Percentiles rank a stretch among this genome's conserved stretches.
These are phyloP conservation scores for Cheirogaleus medius DNA, from an alignment of 2,113 vertebrate genomes.

Conservation along the genomic window DNA sequence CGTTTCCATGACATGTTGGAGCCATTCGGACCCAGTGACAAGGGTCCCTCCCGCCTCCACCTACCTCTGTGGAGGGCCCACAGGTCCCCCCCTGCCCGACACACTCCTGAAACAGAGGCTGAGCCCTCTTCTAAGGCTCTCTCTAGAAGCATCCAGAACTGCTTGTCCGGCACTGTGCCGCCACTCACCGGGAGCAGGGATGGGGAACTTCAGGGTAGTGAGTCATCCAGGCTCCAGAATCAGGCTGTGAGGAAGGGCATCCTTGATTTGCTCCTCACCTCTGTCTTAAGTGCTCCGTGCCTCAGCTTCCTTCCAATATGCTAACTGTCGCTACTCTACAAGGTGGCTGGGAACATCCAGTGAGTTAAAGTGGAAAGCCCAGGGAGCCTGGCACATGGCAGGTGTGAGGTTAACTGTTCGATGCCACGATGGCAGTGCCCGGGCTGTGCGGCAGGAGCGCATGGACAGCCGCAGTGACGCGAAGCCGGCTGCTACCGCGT, in stretches of 20 bases:
- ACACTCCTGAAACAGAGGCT: neutral
- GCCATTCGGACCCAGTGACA: neutral
- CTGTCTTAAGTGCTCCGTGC: neutral
- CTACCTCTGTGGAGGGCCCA: neutral
- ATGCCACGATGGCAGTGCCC: fast-evolving
- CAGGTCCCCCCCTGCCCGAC: neutral
- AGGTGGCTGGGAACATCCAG: neutral
- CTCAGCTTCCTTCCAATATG: neutral
- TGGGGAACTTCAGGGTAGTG: fast-evolving
- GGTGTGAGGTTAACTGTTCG: neutral
- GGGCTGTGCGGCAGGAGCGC: neutral
- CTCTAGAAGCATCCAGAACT: neutral
- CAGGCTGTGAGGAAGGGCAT: neutral
- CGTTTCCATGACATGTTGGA: fast-evolving
- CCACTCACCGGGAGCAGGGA: neutral
- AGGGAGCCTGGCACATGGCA: fast-evolving
- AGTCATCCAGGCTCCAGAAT: neutral
- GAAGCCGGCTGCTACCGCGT: too few relatives aligned
- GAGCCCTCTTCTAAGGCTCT: neutral
- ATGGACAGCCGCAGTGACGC: neutral
- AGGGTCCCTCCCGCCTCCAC: too few relatives aligned
- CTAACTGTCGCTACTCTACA: neutral
- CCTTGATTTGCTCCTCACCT: neutral
- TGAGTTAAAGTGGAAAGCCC: neutral
- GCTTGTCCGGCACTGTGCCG: too few relatives aligned